Percentiles rank a stretch among this genome's conserved stretches.
Evolutionary conservation across 2,888 invertebrate species (phyloP).

Genomic region (Malacosoma neustria): DNA sequence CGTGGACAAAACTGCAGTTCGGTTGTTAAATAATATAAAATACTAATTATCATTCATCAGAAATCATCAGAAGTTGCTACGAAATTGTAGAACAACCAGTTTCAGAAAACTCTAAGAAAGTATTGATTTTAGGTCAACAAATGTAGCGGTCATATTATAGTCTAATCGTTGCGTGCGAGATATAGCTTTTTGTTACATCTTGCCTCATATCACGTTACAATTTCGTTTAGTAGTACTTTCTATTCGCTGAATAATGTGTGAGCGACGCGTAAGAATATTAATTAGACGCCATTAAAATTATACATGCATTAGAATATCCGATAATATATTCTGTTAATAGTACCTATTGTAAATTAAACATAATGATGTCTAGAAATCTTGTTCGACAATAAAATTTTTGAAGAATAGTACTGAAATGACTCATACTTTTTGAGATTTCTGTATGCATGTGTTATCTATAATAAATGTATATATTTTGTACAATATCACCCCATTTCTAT

Average conservation of each 20-base stretch:
- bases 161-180: neutral
- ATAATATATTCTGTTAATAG: neutral
- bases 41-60: too few relatives aligned
- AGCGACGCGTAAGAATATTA: conserved; percentile 23
- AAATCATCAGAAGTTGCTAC: too few relatives aligned
- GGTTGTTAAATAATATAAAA: too few relatives aligned
- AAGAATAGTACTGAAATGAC: too few relatives aligned
- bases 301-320: conserved; percentile 1
- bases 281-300: conserved; percentile 9
- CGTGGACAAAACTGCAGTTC: too few relatives aligned
- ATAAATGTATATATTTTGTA: too few relatives aligned
- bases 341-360: neutral
- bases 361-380: neutral
- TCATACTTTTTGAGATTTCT: too few relatives aligned
- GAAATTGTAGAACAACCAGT: too few relatives aligned
- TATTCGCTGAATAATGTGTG: conserved; percentile 18
- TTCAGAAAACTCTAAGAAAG: neutral
- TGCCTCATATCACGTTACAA: conserved; percentile 1
- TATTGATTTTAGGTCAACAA: neutral
- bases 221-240: conserved; percentile 18
- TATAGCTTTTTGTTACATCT: conserved; percentile 3
- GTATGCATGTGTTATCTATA: too few relatives aligned
- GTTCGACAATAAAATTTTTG: too few relatives aligned
- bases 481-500: too few relatives aligned
- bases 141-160: neutral